Base-by-base conservation (phyloP, 2,113 vertebrate genomes). In the Ellobius talpinus region DNA sequence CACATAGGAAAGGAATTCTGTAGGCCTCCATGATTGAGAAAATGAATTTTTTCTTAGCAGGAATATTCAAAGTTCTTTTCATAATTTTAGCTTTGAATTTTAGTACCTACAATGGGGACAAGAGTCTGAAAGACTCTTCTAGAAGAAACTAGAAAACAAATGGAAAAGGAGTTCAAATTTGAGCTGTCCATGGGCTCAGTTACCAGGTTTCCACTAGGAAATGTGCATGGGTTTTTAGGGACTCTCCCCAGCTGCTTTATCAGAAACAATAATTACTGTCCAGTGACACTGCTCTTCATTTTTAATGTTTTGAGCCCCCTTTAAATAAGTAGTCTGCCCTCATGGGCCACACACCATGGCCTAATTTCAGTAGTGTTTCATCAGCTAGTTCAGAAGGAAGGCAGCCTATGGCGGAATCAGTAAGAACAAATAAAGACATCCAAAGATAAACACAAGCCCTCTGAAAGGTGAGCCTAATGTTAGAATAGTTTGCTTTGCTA, bases 181-280 rank as follows among this genome's bases (percentile, higher is more conserved):
- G 39, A 61, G 82, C 70, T 33, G 55, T 55, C 13, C 82, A 87
- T 47, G 11, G 17, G 33, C 85, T 95, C 7, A 65, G 61, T 63
- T 55, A 90, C 0, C 63, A 36, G 52, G 33, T 45, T 68, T 90
- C 9, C 72, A 87, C 74, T 39, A 78, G 7, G 61, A 39, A 84
- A 79, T 13, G 74, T 92, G 76, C 1, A 68, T 72, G 33, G 1
- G 36, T 29, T 78, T 90, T 89, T 5, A 36, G 50, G 90, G 78
- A 93, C 79, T 88, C 14, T 87, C 72, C 33, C 24, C 50, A 23
- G 90, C 16, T 70, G 19, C 12, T 84, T 93, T 78, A 91, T 39
- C 72, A 55, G 91, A 76, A 93, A 74, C 14, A 95, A 73, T 45
- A 74, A 50, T 87, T 39, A 90, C 78, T 82, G 58, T 72, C 66